Evolutionary conservation across 2,888 invertebrate genomes (phyloP).

Genomic region (Megalurothrips usitatus): DNA sequence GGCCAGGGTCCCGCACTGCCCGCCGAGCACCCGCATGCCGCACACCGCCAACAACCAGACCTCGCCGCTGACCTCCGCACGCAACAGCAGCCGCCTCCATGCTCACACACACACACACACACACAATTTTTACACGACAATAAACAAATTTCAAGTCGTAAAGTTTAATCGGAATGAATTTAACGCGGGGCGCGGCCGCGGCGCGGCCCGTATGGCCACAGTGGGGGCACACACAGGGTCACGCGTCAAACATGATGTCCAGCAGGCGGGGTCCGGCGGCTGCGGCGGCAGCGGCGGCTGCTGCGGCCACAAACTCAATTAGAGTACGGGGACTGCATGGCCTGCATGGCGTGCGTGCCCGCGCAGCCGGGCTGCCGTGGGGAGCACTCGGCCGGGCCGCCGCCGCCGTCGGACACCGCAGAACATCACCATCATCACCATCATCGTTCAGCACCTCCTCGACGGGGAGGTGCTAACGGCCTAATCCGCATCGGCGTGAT

Average conservation of each 20-base stretch:
- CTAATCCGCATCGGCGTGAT: too few relatives aligned
- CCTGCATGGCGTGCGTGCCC: background rate
- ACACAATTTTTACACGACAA: slow-evolving; percentile 5
- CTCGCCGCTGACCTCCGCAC: too few relatives aligned
- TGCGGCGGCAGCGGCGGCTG: background rate
- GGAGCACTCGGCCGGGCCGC: background rate
- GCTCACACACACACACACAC: too few relatives aligned
- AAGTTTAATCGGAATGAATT: slow-evolving; percentile 27
- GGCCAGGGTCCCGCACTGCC: background rate
- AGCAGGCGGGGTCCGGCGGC: background rate
- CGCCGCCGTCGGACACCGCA: background rate
- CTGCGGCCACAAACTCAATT: slow-evolving; percentile 12
- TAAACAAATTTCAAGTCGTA: slow-evolving; percentile 27
- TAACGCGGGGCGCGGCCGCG: background rate
- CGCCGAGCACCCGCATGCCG: background rate
- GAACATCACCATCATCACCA: too few relatives aligned
- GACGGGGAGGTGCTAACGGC: too few relatives aligned
- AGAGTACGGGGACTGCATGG: slow-evolving; percentile 22
- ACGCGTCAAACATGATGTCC: background rate
- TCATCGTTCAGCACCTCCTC: too few relatives aligned
- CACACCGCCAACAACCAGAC: too few relatives aligned
- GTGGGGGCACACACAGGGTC: slow-evolving; percentile 17
- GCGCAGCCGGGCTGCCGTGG: too few relatives aligned
- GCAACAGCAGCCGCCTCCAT: too few relatives aligned
- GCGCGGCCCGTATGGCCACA: background rate